Base-by-base conservation (phyloP, 2,888 invertebrate species). In the Zaprionus obscuricornis region DNA sequence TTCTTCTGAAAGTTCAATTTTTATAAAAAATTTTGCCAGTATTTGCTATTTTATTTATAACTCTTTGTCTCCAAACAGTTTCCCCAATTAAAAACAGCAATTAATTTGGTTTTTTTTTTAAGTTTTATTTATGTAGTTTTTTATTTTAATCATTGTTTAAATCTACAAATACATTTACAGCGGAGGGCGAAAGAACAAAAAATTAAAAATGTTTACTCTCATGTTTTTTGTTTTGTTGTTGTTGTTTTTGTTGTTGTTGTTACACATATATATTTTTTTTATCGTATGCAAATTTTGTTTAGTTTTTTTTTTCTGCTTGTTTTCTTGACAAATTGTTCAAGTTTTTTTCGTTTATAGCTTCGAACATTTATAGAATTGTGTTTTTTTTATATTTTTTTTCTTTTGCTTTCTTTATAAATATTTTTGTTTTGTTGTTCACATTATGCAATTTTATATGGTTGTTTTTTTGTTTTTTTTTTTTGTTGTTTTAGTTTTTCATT, bases 111-210 rank as follows among this genome's bases (percentile, higher is more conserved):
- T 63, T 78, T 72, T 78, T 73, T 82, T 72, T 71, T 71, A 69
- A 82, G 78, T 82, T 87, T 86, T 86, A 79, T 79, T 81, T 81
- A 84, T 81, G 82, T 84, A 81, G 78, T 86, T 87, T 82, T 87
- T 89, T 86, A 82, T 77, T 88, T 85, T 82, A 82, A 79, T 85
- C 87, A 85, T 88, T 88, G 87, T 89, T 88, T 86, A 89, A 89
- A 89, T 88, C 89, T 89, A 89, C 89, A 89, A 82, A 89, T 89
- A 89, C 89, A 89, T 89, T 89, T 89, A 89, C 89, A 89, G 89
- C 89, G 89, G 88, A 89, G 89, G 89, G 89, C 88, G 88, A 89
- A 89, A 89, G 85, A 88, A 88, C 88, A 87, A 87, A 88, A 88
- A 89, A 88, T 86, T 88, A 87, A 85, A 74, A 72, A 73, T 85